Evolutionary conservation across 2,888 invertebrate genomes (phyloP).

Genomic region (Agrenia bidenticulata): DNA sequence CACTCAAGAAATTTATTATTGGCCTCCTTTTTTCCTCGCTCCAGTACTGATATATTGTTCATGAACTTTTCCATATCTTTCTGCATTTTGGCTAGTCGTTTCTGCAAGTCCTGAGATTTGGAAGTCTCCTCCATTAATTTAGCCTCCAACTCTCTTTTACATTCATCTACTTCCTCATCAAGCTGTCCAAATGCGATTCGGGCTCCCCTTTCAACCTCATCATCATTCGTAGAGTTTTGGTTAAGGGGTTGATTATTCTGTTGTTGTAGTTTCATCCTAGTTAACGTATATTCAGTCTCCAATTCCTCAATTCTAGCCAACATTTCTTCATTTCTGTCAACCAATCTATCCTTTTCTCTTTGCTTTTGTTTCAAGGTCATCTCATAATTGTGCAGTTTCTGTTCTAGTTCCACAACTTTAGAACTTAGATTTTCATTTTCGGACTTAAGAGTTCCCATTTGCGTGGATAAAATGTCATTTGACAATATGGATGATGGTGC

Average conservation of each 20-base stretch:
- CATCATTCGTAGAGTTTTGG: conserved; percentile 1
- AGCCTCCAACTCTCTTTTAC: conserved; percentile 28
- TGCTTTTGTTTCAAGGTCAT: conserved; percentile 24
- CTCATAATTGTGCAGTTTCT: conserved; percentile 29
- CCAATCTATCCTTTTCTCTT: conserved; percentile 24
- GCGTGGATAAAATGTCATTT: conserved; percentile 20
- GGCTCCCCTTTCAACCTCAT: conserved; percentile 38
- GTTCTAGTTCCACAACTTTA: conserved; percentile 24
- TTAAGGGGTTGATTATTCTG: conserved; percentile 10
- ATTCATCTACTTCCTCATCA: conserved; percentile 20
- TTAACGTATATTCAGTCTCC: conserved; percentile 25
- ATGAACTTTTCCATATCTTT: neutral
- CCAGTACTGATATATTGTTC: neutral
- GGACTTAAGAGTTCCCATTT: conserved; percentile 26
- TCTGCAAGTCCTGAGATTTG: conserved; percentile 8
- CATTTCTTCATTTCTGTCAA: conserved; percentile 30
- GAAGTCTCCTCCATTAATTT: conserved; percentile 18
- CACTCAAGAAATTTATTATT: conserved; percentile 7
- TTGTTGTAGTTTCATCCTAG: conserved; percentile 23
- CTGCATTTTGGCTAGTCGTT: conserved; percentile 1
- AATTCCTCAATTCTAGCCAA: conserved; percentile 20
- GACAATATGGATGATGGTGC: conserved; percentile 27
- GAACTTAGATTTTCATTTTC: conserved; percentile 25
- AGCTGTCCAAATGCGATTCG: conserved; percentile 37
- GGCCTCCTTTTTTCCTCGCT: conserved; percentile 15